Conservation (phyloP, 2,888 invertebrate species). For the Microctonus aethiopoides region DNA sequence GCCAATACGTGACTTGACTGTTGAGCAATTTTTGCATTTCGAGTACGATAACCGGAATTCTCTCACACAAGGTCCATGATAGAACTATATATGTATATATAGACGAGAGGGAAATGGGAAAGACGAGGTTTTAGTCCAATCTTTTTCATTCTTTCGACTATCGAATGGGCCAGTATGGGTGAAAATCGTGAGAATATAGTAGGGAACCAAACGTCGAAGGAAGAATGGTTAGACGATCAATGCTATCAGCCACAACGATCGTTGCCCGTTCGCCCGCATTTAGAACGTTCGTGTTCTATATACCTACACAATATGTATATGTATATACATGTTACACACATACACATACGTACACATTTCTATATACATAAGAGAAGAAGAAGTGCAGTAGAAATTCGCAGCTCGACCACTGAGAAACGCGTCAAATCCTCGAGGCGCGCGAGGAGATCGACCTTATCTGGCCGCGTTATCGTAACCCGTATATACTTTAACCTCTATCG, state of each 20-base stretch:
- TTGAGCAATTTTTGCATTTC: conserved; percentile 16
- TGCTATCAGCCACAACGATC: conserved; percentile 26
- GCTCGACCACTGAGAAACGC: conserved; percentile 29
- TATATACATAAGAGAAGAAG: not conserved
- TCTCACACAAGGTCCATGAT: not conserved
- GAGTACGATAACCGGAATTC: conserved; percentile 24
- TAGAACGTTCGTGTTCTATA: not conserved
- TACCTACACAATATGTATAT: too few relatives aligned
- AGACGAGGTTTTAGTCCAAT: conserved; percentile 20
- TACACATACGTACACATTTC: too few relatives aligned
- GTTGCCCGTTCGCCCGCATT: conserved; percentile 2
- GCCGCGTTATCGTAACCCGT: conserved; percentile 20
- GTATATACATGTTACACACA: too few relatives aligned
- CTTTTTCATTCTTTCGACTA: conserved; percentile 30
- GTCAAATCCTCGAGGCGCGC: conserved; percentile 24
- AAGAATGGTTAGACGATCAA: conserved; percentile 23
- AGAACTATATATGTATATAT: not conserved
- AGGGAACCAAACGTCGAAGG: conserved; percentile 9
- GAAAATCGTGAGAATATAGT: not conserved
- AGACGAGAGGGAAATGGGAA: not conserved
- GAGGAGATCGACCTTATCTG: conserved; percentile 20
- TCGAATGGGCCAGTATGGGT: not conserved
- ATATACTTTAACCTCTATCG: conserved; percentile 28
- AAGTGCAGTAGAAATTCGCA: conserved; percentile 10
- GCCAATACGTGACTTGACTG: conserved; percentile 26